Evolutionary conservation across 1,140 invertebrate genomes (phyloP).

Genomic region (Drosophila ananassae): DNA sequence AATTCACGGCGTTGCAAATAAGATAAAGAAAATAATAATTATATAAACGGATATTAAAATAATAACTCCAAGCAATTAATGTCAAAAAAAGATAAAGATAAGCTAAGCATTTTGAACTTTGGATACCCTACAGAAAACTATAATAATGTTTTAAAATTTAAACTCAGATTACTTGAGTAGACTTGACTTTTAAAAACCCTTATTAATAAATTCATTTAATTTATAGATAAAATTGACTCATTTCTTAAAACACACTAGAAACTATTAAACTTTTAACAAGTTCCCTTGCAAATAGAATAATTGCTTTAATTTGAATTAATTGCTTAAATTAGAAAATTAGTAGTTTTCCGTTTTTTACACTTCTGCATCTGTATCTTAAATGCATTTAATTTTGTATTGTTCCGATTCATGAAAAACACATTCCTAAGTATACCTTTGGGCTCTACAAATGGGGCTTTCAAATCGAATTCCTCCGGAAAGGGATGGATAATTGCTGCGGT

Average conservation of each 20-base stretch:
- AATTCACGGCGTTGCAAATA: constrained; percentile 46
- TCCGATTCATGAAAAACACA: constrained; percentile 2
- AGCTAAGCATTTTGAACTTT: not conserved
- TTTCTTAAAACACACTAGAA: not conserved
- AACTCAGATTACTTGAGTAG: too few species aligned
- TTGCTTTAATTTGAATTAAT: constrained; percentile 13
- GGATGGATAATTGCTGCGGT: constrained; percentile 23
- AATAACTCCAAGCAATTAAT: constrained; percentile 44
- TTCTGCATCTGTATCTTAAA: not conserved
- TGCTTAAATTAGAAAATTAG: constrained; percentile 20
- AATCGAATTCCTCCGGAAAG: constrained; percentile 5
- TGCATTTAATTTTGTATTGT: constrained; percentile 6
- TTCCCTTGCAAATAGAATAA: not conserved
- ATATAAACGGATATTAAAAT: constrained; percentile 35
- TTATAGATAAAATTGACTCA: not conserved
- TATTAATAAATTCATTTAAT: too few species aligned
- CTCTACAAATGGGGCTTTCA: constrained; percentile 14
- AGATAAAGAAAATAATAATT: constrained; percentile 37
- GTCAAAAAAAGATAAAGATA: not conserved
- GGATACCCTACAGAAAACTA: not conserved
- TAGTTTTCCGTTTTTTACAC: not conserved
- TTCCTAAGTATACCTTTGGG: constrained; percentile 2
- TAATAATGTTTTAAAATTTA: too few species aligned
- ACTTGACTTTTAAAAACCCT: too few species aligned
- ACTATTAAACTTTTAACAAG: not conserved